Evolutionary conservation across 2,888 invertebrate species (phyloP).

Genomic region (Nephrotoma guestfalica): DNA sequence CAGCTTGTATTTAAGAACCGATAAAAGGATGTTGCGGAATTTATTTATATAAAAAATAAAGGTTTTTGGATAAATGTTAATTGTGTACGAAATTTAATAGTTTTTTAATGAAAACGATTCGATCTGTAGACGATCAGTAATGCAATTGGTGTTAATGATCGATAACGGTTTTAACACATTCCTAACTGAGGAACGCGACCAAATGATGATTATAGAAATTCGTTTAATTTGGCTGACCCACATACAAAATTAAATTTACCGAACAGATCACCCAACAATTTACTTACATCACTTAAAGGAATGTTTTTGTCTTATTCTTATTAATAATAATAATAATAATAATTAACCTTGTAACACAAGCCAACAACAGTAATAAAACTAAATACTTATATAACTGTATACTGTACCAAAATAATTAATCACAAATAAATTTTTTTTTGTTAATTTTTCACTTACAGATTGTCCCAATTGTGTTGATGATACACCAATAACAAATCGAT

Average conservation of each 20-base stretch:
- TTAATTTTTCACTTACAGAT: conserved; percentile 34
- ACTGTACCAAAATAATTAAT: background rate
- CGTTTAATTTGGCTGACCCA: too few relatives aligned
- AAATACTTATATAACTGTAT: background rate
- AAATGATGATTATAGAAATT: too few relatives aligned
- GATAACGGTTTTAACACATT: background rate
- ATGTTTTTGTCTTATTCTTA: background rate
- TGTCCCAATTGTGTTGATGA: conserved; percentile 72
- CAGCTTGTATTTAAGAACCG: too few relatives aligned
- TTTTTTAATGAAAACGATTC: background rate
- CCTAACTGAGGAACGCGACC: background rate
- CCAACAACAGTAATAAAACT: background rate
- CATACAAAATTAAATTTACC: too few relatives aligned
- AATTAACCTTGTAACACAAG: background rate
- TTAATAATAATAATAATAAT: background rate
- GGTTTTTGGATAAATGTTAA: too few relatives aligned
- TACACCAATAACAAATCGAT: conserved; percentile 53
- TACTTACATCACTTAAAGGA: background rate
- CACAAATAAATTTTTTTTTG: background rate
- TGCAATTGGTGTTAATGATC: background rate
- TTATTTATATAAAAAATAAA: too few relatives aligned
- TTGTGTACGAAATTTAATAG: too few relatives aligned
- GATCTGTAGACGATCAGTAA: background rate
- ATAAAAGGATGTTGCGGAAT: too few relatives aligned
- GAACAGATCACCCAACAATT: too few relatives aligned